Conservation (phyloP, 2,113 vertebrate genomes). For the Scophthalmus maximus region DNA sequence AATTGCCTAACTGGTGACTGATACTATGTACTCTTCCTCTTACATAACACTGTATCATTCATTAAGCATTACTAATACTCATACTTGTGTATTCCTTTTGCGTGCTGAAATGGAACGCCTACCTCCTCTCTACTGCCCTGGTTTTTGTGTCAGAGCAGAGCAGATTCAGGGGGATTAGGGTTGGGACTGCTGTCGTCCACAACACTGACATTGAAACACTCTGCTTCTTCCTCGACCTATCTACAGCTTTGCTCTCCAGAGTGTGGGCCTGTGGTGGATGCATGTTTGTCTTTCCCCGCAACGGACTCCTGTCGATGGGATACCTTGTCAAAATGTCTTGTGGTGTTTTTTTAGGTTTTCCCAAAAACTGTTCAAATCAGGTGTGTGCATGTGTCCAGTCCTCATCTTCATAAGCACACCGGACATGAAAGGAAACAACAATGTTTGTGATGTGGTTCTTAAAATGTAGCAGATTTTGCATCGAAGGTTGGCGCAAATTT, state of each 20-base stretch:
- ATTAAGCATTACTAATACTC: conserved; percentile 18
- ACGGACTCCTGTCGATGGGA: not conserved
- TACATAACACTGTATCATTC: conserved; percentile 18
- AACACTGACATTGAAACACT: conserved; percentile 45
- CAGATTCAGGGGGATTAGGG: conserved; percentile 36
- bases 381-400: not conserved
- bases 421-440: not conserved
- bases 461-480: no score
- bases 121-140: not conserved
- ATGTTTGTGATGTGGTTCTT: no score
- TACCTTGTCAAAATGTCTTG: not conserved
- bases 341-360: not conserved
- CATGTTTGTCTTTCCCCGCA: conserved; percentile 19
- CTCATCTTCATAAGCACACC: not conserved
- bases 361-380: not conserved
- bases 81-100: conserved; percentile 28
- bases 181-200: conserved; percentile 41
- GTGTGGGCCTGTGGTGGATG: not conserved
- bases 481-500: no score
- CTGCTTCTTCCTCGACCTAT: conserved; percentile 10
- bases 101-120: not conserved
- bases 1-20: not conserved
- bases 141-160: conserved; percentile 23
- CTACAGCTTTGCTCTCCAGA: conserved; percentile 9
- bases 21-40: conserved; percentile 15